Evolutionary conservation across 2,113 vertebrate species (phyloP).

Genomic region (Glareola pratincola): DNA sequence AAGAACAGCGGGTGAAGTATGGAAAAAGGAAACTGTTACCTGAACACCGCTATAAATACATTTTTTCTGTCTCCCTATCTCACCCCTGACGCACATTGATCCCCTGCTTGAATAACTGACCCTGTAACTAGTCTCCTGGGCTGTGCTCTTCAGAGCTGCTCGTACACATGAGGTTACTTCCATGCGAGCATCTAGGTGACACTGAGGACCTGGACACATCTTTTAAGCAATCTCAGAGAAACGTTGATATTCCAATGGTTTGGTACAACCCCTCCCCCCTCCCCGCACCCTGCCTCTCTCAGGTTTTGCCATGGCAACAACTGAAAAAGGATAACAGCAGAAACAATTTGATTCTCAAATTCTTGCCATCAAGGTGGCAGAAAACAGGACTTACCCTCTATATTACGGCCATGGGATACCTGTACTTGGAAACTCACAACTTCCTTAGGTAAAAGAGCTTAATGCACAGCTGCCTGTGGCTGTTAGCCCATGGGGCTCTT

Average conservation of each 20-base stretch:
- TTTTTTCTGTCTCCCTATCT: neutral
- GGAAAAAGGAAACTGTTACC: neutral
- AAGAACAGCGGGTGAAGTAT: neutral
- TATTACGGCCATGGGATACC: neutral
- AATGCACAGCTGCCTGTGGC: neutral
- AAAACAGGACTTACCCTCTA: neutral
- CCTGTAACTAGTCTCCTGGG: neutral
- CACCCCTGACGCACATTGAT: neutral
- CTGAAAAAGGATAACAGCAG: neutral
- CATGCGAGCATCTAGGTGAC: neutral
- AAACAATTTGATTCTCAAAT: neutral
- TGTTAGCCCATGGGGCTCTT: neutral
- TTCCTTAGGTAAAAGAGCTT: neutral
- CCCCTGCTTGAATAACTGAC: neutral
- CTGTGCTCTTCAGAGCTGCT: neutral
- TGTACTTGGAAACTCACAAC: neutral
- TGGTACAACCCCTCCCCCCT: neutral
- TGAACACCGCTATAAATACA: neutral
- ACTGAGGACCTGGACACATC: neutral
- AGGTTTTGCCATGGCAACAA: constrained; percentile 28
- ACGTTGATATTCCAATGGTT: neutral
- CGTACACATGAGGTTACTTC: neutral
- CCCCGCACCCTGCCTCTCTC: neutral
- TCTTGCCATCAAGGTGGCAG: neutral
- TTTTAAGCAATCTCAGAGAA: neutral